These are phyloP conservation scores for Chloropsis hardwickii DNA, from an alignment of 2,113 vertebrate genomes.

Conservation along the genomic window DNA sequence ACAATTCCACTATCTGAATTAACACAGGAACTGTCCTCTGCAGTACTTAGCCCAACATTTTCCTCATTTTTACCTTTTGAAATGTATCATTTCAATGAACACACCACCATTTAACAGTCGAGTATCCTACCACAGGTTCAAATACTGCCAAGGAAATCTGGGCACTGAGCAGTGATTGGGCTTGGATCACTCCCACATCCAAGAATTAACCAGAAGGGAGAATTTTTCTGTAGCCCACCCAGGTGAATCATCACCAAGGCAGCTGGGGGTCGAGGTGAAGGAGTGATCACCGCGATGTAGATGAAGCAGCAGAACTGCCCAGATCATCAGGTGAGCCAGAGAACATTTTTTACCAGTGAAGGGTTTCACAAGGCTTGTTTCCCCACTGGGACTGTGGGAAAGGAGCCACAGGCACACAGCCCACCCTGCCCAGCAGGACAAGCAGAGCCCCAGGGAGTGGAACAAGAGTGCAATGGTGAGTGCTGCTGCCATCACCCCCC, in stretches of 20 bases:
- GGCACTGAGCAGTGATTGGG: not conserved
- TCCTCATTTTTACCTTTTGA: not conserved
- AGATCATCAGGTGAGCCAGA: not conserved
- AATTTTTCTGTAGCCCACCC: not conserved
- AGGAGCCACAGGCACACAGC: not conserved
- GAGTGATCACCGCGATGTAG: accelerated
- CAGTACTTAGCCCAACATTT: not conserved
- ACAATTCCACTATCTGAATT: not conserved
- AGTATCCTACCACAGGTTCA: not conserved
- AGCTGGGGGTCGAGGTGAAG: accelerated
- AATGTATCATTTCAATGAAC: not conserved
- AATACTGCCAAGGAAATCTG: not conserved
- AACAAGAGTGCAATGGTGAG: accelerated
- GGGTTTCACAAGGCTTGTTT: not conserved
- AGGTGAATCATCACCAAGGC: not conserved
- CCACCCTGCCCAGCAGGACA: not conserved
- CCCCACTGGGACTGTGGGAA: not conserved
- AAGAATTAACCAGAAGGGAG: not conserved
- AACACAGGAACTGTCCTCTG: not conserved
- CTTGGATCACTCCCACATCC: not conserved
- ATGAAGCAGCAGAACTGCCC: not conserved
- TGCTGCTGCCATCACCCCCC: not conserved
- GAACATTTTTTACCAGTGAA: too few species aligned
- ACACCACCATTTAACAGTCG: not conserved
- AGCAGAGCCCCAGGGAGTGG: too few species aligned